Evolutionary conservation across 1,140 invertebrate genomes (phyloP), one percentile per base, ranked within the genome.

Genomic region (Pantala flavescens): DNA sequence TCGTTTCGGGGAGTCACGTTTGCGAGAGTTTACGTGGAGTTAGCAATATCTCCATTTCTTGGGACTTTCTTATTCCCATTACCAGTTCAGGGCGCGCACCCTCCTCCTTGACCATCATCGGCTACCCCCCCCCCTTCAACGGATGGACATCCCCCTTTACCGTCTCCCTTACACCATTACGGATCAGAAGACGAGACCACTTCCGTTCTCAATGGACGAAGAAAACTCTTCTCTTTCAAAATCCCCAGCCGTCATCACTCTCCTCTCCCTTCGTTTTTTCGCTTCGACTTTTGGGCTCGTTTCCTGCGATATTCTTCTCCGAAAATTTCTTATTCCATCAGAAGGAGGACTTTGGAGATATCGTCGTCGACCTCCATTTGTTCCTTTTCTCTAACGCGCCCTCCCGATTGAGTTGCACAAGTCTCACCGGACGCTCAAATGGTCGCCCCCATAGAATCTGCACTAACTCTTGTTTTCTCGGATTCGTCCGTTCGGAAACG

Each of bases 191-290:
- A 63, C 49, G 49, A 63, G 49, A 63, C 49, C 49, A 63, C 14
- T 63, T 63, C n/a, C 49, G 49, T 12, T 63, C 49, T 63, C 49
- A 63, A 63, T 63, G 49, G 49, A 63, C 49, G 49, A 63, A 63
- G 49, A 63, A 63, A 63, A 63, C 49, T 63, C 49, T 21, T 63
- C 49, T 36, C 28, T 36, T 36, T 36, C 28, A 36, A 36, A 63
- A 63, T 63, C 49, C 49, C 49, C 49, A 63, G 2, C 14, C n/a
- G 49, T 63, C 49, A 63, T 21, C 49, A 63, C 49, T 21, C n/a
- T 63, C 49, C 49, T 12, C 49, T 16, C 1, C 49, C n/a, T 63
- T 14, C 49, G 12, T 63, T 63, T 63, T 63, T 63, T 63, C 49
- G n/a, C n/a, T 21, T 21, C 49, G 49, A 63, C n/a, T 63, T 63